Conservation (phyloP, 2,888 invertebrate genomes). For the Aleiodes leptofemur region DNA sequence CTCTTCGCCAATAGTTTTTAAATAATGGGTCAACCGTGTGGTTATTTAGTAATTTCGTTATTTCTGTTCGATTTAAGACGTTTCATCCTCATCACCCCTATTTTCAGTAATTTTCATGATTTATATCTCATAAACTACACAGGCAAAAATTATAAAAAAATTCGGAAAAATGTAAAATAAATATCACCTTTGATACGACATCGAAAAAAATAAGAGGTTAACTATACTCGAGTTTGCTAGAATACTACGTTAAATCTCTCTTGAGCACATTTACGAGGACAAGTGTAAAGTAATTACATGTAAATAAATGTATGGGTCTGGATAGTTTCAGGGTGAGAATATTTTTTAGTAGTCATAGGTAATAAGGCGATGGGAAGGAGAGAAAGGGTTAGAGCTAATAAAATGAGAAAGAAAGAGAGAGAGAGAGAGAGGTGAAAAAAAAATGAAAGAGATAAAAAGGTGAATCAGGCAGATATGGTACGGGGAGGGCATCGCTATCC, state of each 20-base stretch:
- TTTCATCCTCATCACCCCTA: too few relatives aligned
- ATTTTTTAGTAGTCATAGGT: conserved; percentile 29
- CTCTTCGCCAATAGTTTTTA: too few relatives aligned
- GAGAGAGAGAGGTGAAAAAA: not conserved
- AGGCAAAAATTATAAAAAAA: too few relatives aligned
- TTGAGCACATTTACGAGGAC: conserved; percentile 4
- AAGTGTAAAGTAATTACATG: conserved; percentile 32
- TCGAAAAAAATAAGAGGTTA: too few relatives aligned
- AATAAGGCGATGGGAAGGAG: not conserved
- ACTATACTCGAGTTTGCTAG: too few relatives aligned
- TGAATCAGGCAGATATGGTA: conserved; percentile 31
- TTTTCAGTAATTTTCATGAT: too few relatives aligned
- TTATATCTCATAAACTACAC: too few relatives aligned
- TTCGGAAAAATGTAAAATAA: too few relatives aligned
- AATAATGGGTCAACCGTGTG: too few relatives aligned
- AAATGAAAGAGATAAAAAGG: conserved; percentile 16
- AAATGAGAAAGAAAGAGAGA: not conserved
- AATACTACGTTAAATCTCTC: not conserved
- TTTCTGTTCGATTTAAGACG: too few relatives aligned
- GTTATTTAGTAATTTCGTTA: too few relatives aligned
- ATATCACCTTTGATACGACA: too few relatives aligned
- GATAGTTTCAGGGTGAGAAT: conserved; percentile 27
- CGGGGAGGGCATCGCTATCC: conserved; percentile 14
- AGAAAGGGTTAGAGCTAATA: conserved; percentile 2
- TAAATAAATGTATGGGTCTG: conserved; percentile 33